Conservation (phyloP, 2,797 vertebrate species). For the Amblyraja radiata region DNA sequence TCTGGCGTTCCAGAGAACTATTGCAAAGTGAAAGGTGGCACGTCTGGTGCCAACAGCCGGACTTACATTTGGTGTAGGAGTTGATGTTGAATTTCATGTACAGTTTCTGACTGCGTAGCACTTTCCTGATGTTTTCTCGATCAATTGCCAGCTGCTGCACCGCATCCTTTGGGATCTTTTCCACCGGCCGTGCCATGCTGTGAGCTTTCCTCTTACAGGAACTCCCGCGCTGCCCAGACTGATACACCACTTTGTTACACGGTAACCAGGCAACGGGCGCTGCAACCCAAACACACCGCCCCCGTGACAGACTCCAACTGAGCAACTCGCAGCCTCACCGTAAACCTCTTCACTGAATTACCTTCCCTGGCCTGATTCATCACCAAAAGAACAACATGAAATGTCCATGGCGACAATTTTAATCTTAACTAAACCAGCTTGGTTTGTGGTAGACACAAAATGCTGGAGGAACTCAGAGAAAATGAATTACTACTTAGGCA, state of each 20-base stretch:
- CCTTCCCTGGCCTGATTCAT: too few species aligned
- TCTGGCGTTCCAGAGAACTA: too few species aligned
- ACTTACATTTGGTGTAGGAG: conserved; percentile 20
- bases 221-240: too few species aligned
- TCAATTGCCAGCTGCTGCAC: not conserved
- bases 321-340: too few species aligned
- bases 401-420: too few species aligned
- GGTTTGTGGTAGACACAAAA: not conserved
- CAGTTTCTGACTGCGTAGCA: not conserved
- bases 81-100: conserved; percentile 16
- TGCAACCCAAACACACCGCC: not conserved
- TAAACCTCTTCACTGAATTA: too few species aligned
- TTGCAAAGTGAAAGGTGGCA: too few species aligned
- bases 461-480: too few species aligned
- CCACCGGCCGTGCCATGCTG: not conserved
- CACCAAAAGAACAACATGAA: too few species aligned
- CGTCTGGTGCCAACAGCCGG: not conserved
- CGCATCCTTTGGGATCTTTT: not conserved
- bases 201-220: too few species aligned
- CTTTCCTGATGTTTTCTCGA: conserved; percentile 10
- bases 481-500: too few species aligned
- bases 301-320: too few species aligned
- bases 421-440: not conserved
- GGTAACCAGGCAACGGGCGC: not conserved
- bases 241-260: not conserved